A percentile compares a stretch with the other conserved stretches of the same genome.
Evolutionary conservation across 2,888 invertebrate species (phyloP).

Genomic region (Hydrotaea cyrtoneurina): DNA sequence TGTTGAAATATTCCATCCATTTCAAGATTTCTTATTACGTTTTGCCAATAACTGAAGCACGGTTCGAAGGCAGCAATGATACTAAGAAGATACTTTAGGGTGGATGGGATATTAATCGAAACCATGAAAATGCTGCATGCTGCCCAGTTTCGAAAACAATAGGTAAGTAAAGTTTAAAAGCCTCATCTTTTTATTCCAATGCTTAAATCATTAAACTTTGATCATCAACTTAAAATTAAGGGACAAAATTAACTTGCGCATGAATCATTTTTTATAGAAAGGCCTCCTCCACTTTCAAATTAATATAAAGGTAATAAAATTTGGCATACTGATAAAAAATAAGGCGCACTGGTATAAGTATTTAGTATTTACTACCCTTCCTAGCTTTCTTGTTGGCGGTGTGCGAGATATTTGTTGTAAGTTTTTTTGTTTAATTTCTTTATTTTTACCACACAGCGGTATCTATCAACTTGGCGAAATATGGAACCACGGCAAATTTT

Average conservation of each 20-base stretch:
- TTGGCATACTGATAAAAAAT: constrained; percentile 16
- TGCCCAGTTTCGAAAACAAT: too few relatives aligned
- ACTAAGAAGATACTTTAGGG: too few relatives aligned
- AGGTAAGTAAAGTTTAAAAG: too few relatives aligned
- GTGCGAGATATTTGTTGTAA: constrained; percentile 21
- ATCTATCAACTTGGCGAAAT: constrained; percentile 13
- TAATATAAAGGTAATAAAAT: constrained; percentile 26
- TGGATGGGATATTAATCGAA: too few relatives aligned
- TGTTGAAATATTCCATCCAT: too few relatives aligned
- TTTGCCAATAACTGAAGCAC: too few relatives aligned
- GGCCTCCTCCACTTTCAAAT: background rate
- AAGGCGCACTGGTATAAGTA: background rate
- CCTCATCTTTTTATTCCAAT: too few relatives aligned
- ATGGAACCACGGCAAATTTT: background rate
- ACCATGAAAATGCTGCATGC: too few relatives aligned
- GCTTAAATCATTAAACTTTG: too few relatives aligned
- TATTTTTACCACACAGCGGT: constrained; percentile 2
- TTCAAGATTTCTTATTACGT: too few relatives aligned
- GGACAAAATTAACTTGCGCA: background rate
- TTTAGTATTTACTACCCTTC: constrained; percentile 18
- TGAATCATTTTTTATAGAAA: constrained; percentile 6
- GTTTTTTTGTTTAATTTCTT: background rate
- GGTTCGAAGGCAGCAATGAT: too few relatives aligned
- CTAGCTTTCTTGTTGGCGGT: constrained; percentile 23
- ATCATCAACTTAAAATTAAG: background rate